A percentile compares a stretch with the other conserved stretches of the same genome.
Evolutionary conservation across 2,797 vertebrate genomes (phyloP).

Genomic region (Cirrhinus molitorella): DNA sequence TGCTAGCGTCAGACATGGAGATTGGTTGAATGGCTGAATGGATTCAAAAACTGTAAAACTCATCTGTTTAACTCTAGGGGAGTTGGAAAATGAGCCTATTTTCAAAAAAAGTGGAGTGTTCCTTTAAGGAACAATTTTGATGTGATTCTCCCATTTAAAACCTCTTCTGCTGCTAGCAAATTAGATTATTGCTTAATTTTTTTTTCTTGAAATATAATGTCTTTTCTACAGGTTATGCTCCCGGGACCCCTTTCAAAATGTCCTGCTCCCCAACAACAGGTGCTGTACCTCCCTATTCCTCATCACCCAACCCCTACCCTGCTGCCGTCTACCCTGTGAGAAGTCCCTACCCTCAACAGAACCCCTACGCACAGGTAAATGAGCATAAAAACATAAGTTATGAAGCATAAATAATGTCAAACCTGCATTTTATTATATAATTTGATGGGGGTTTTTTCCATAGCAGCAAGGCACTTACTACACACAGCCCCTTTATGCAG

Average conservation of each 20-base stretch:
- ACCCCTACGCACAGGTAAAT: conserved; percentile 93
- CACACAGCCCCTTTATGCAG: conserved; percentile 96
- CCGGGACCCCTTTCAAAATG: conserved; percentile 96
- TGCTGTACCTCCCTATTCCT: conserved; percentile 91
- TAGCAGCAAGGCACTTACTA: conserved; percentile 95
- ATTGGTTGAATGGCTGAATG: too few species aligned
- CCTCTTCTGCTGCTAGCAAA: too few species aligned
- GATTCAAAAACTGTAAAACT: too few species aligned
- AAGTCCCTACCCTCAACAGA: conserved; percentile 97
- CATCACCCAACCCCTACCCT: conserved; percentile 92
- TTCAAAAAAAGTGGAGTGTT: too few species aligned
- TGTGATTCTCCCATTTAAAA: too few species aligned
- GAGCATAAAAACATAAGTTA: not conserved
- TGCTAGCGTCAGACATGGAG: too few species aligned
- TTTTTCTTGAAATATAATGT: too few species aligned
- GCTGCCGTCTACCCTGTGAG: conserved; percentile 93
- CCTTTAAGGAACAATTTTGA: too few species aligned
- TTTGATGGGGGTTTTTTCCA: conserved; percentile 68
- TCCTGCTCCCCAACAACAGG: conserved; percentile 96
- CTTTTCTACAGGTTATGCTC: conserved; percentile 86
- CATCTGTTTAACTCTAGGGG: too few species aligned
- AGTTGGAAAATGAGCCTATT: too few species aligned
- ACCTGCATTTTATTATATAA: conserved; percentile 32
- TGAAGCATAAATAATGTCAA: not conserved
- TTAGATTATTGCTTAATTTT: too few species aligned